Percentiles rank a stretch among this genome's conserved stretches.
Evolutionary conservation across 2,113 vertebrate species (phyloP).

Genomic region (Suncus etruscus): DNA sequence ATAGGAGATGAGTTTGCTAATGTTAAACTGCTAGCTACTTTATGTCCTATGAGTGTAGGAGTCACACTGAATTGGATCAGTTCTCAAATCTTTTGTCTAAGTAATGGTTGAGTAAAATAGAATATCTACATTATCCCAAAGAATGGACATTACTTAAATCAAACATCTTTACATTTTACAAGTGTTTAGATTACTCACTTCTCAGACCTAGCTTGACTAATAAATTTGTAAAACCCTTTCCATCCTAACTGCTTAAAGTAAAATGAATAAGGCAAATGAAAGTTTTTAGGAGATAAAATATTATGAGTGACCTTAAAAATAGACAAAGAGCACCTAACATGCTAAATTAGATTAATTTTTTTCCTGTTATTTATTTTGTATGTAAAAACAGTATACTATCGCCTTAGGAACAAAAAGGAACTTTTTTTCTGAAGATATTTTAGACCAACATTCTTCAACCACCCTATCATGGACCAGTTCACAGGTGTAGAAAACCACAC

Average conservation of each 20-base stretch:
- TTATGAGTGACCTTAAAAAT: slow-evolving; percentile 43
- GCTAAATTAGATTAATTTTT: neutral
- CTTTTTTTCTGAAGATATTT: too few relatives aligned
- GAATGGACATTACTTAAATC: slow-evolving; percentile 48
- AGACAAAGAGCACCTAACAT: slow-evolving; percentile 40
- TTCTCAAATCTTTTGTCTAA: slow-evolving; percentile 49
- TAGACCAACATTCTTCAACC: too few relatives aligned
- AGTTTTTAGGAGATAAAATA: slow-evolving; percentile 68
- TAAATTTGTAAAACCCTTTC: slow-evolving; percentile 60
- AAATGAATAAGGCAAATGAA: slow-evolving; percentile 69
- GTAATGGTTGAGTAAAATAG: neutral
- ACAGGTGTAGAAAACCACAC: too few relatives aligned
- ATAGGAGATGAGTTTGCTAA: neutral
- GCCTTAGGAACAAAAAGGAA: too few relatives aligned
- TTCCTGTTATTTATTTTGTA: slow-evolving; percentile 33
- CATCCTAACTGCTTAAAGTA: slow-evolving; percentile 56
- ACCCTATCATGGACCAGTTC: too few relatives aligned
- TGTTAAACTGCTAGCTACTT: neutral
- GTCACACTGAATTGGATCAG: neutral
- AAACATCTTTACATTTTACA: slow-evolving; percentile 57
- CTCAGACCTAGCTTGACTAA: slow-evolving; percentile 46
- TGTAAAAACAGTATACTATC: neutral
- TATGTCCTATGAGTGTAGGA: neutral
- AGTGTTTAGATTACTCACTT: slow-evolving; percentile 62
- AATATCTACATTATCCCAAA: neutral